These are phyloP conservation scores for Epinephelus cyanopodus DNA, from an alignment of 2,113 vertebrate genomes.

Conservation along the genomic window DNA sequence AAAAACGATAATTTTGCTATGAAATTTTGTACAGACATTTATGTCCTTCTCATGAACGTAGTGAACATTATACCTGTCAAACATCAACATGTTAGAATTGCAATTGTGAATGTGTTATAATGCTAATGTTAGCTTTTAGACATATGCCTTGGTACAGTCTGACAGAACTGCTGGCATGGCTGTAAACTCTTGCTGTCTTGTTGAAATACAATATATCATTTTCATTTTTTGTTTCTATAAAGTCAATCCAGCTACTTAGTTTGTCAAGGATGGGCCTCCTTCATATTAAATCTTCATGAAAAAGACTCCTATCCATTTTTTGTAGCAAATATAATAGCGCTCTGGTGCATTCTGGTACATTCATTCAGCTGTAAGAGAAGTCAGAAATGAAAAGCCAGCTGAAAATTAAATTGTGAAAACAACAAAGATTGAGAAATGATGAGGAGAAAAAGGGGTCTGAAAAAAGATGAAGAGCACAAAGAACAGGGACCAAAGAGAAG, in stretches of 20 bases:
- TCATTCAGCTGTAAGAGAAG: neutral
- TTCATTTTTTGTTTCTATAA: neutral
- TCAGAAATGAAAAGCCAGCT: neutral
- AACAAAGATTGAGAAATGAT: slow-evolving; percentile 5
- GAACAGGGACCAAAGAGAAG: slow-evolving; percentile 17
- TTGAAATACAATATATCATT: neutral
- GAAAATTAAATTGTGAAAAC: neutral
- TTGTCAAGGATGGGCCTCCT: neutral
- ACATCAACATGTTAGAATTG: neutral
- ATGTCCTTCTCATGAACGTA: neutral
- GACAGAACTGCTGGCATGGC: neutral
- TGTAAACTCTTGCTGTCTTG: neutral
- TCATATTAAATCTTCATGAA: neutral
- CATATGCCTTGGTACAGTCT: neutral
- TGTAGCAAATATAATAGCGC: neutral
- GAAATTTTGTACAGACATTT: neutral
- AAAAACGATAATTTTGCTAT: neutral
- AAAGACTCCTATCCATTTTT: neutral
- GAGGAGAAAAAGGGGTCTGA: neutral
- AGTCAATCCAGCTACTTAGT: neutral
- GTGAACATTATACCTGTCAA: neutral
- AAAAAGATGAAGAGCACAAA: neutral
- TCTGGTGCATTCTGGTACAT: neutral
- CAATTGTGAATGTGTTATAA: neutral
- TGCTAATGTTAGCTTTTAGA: neutral